Evolutionary conservation across 2,797 vertebrate genomes (phyloP).

Genomic region (Cyclopterus lumpus): DNA sequence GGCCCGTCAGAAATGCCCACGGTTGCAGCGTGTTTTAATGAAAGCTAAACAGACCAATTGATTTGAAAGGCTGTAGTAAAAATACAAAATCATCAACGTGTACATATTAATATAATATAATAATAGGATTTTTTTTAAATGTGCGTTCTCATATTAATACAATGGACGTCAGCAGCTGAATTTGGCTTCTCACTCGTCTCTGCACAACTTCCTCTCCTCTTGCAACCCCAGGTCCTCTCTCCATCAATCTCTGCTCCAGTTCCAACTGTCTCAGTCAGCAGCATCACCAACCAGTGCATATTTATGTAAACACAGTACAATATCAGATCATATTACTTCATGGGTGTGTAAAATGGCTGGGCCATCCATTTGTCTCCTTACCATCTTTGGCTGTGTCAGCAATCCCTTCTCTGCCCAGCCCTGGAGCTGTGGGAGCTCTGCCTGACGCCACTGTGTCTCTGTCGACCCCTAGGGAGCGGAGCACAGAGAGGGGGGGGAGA

Average conservation of each 20-base stretch:
- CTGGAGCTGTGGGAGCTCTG: slow-evolving; percentile 90
- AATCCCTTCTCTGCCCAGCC: slow-evolving; percentile 91
- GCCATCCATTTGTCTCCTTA: slow-evolving; percentile 85
- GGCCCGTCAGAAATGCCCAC: slow-evolving; percentile 10
- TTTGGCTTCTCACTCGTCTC: slow-evolving; percentile 31
- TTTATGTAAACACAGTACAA: slow-evolving; percentile 71
- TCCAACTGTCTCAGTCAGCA: slow-evolving; percentile 71
- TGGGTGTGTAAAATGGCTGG: slow-evolving; percentile 76
- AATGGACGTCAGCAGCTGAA: slow-evolving; percentile 18
- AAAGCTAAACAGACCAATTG: not conserved
- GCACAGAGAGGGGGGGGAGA: slow-evolving; percentile 80
- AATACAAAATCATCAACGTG: slow-evolving; percentile 10
- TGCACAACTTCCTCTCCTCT: slow-evolving; percentile 11
- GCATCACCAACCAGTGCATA: slow-evolving; percentile 62
- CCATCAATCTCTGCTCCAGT: slow-evolving; percentile 50
- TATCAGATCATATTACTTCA: slow-evolving; percentile 75
- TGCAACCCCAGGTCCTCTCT: slow-evolving; percentile 13
- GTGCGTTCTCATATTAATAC: slow-evolving; percentile 2
- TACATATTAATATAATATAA: not conserved
- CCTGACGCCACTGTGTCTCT: slow-evolving; percentile 91
- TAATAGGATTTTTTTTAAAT: slow-evolving; percentile 40
- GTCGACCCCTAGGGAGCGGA: slow-evolving; percentile 87
- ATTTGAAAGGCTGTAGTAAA: not conserved
- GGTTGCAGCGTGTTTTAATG: slow-evolving; percentile 10
- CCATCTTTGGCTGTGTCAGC: slow-evolving; percentile 92